Conservation (phyloP, 2,113 vertebrate genomes). For the Ailurus styani region DNA sequence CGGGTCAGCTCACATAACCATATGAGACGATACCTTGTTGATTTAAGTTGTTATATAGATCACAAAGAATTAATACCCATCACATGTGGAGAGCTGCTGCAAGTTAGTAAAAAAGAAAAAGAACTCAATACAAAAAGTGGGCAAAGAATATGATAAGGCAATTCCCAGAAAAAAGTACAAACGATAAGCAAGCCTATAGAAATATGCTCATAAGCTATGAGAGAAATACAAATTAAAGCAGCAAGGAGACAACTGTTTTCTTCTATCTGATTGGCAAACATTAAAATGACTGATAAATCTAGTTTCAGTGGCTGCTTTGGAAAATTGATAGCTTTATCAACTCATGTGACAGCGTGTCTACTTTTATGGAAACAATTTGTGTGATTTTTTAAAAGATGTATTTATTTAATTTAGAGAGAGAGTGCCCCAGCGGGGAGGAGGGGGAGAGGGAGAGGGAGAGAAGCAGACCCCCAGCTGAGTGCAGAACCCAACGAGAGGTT, state of each 20-base stretch:
- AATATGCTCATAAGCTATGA: neutral
- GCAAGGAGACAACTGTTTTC: neutral
- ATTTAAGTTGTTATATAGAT: neutral
- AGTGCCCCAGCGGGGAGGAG: neutral
- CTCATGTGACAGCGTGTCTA: neutral
- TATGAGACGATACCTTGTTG: neutral
- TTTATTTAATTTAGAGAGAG: neutral
- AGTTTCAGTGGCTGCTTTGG: neutral
- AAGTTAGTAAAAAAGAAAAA: neutral
- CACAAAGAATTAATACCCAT: neutral
- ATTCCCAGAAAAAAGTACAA: neutral
- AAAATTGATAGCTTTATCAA: neutral
- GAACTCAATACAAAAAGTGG: neutral
- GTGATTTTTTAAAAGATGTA: neutral
- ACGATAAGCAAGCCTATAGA: neutral
- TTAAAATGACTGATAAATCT: neutral
- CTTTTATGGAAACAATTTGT: neutral
- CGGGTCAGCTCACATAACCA: neutral
- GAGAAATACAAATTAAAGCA: neutral
- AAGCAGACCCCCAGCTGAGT: neutral
- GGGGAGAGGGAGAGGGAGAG: neutral
- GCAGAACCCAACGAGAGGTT: neutral
- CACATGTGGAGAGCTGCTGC: neutral
- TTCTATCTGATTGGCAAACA: neutral
- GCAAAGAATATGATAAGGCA: neutral